Conservation (phyloP, 2,797 vertebrate species). For the Agapornis canus region DNA sequence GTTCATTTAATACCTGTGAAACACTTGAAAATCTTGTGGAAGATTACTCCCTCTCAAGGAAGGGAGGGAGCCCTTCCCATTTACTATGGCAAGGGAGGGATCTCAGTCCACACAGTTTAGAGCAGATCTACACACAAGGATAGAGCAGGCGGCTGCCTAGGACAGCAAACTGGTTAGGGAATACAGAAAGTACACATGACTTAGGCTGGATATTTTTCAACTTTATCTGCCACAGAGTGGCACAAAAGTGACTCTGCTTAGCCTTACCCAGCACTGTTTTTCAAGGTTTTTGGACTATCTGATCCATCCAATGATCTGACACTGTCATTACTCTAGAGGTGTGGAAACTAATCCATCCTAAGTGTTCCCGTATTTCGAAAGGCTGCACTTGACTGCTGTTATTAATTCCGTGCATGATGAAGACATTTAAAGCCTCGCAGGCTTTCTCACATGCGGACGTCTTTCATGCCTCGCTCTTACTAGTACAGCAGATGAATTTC, state of each 20-base stretch:
- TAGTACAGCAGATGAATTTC: background rate
- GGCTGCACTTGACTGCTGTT: background rate
- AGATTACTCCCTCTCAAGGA: background rate
- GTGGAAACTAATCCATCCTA: background rate
- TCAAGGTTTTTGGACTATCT: background rate
- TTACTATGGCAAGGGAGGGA: background rate
- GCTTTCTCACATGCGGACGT: background rate
- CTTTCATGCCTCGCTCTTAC: background rate
- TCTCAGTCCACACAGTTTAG: fast-evolving
- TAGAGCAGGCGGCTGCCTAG: background rate
- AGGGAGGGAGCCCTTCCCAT: background rate
- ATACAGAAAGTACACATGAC: background rate
- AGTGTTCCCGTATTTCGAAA: background rate
- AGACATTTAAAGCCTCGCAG: constrained; percentile 21
- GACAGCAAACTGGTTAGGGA: background rate
- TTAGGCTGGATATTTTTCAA: background rate
- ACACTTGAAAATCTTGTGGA: background rate
- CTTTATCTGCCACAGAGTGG: background rate
- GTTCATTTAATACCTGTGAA: background rate
- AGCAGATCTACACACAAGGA: background rate
- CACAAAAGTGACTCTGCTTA: background rate
- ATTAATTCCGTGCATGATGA: constrained; percentile 1
- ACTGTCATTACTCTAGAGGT: background rate
- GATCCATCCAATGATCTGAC: background rate
- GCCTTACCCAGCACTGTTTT: background rate